Base-by-base conservation (phyloP, 92 coral and sea anemone species). In the Muricea muricata region DNA sequence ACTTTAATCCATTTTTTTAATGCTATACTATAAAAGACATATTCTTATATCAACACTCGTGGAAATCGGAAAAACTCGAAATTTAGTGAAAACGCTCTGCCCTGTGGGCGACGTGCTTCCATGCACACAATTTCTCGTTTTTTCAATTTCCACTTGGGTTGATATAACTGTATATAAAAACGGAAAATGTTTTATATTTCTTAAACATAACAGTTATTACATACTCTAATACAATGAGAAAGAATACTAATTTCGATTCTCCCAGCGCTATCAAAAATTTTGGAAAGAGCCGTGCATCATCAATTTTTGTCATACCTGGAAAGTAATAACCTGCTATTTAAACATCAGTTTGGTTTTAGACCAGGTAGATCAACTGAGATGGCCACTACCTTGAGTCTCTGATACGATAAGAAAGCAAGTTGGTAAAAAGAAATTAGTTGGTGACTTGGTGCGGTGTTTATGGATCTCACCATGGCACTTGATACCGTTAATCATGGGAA, bases 401-500 rank as follows among this genome's bases (percentile, higher is more conserved):
- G n/a, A 61, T 12, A 14, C 1, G 33, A 61, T 61, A 61, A 25
- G 70, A 61, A 61, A 61, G 37, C 70, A 61, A 25, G 37, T 61
- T 15, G 70, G 56, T 11, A 17, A 48, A 48, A 48, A 48, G 56
- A 48, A 48, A 48, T 8, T 48, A 48, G 56, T n/a, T n/a, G n/a
- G n/a, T n/a, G n/a, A n/a, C n/a, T 48, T 8, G 56, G 56, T 48
- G 56, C 56, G 56, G 56, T 48, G 2, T 48, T 48, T 8, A 2
- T 48, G 56, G 56, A 48, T 15, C 56, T 8, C 18, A 48, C 4
- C 56, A 48, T 17, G 18, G 79, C 79, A 14, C 40, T 73, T 73
- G 79, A 73, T 21, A 40, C 79, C 40, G 31, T 73, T 23, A 31
- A 29, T 73, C 79, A 73, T 73, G 79, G 54, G n/a, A 29, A 14